These are phyloP conservation scores for Nothoprocta perdicaria DNA, from an alignment of 2,113 vertebrate species.

Conservation along the genomic window DNA sequence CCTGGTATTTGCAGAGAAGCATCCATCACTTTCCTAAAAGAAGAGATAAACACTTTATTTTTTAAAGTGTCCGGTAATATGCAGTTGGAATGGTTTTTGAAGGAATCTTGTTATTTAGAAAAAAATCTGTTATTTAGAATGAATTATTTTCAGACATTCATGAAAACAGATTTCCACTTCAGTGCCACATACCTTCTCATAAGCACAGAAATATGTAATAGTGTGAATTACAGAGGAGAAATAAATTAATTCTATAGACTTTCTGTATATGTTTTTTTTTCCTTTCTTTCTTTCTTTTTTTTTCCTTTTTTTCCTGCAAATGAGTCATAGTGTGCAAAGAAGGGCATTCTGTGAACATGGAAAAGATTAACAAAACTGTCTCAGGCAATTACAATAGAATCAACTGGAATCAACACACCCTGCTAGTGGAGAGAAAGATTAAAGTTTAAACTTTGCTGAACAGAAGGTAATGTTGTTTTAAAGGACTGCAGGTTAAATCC, in stretches of 20 bases:
- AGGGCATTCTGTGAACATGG: conserved; percentile 45
- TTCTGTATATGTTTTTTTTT: conserved; percentile 62
- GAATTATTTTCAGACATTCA: background rate
- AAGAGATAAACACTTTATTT: background rate
- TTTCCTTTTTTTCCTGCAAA: conserved; percentile 37
- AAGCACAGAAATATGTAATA: conserved; percentile 25
- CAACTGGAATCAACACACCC: background rate
- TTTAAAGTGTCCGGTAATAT: background rate
- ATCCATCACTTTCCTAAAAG: background rate
- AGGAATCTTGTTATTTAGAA: conserved; percentile 1
- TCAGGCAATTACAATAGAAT: background rate
- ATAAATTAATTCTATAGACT: conserved; percentile 47
- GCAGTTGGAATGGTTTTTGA: background rate
- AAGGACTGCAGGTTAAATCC: background rate
- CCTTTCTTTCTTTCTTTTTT: conserved; percentile 38
- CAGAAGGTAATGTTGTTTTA: background rate
- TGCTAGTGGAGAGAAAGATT: background rate
- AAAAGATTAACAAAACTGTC: conserved; percentile 40
- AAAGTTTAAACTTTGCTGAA: background rate
- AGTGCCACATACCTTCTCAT: conserved; percentile 41
- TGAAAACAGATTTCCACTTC: conserved; percentile 13
- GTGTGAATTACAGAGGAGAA: conserved; percentile 54
- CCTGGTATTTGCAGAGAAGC: background rate
- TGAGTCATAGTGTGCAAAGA: conserved; percentile 61
- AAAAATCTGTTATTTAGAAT: background rate